Evolutionary conservation across 2,888 invertebrate species (phyloP).

Genomic region (Muscina levida): DNA sequence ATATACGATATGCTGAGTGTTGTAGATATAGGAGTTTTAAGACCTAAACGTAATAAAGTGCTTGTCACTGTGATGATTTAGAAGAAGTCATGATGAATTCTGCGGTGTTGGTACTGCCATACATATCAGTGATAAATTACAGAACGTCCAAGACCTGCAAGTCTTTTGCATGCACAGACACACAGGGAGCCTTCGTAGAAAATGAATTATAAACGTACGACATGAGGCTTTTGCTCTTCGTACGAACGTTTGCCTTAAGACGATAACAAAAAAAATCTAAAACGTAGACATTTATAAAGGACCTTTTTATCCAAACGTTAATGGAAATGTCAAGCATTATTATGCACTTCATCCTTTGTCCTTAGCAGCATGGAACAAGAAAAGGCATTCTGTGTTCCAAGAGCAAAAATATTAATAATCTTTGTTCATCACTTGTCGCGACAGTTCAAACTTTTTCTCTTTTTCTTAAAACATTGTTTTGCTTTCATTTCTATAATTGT

Average conservation of each 20-base stretch:
- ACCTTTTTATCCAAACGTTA: conserved; percentile 23
- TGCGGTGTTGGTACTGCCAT: conserved; percentile 60
- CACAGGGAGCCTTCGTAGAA: too few species aligned
- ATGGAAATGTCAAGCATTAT: conserved; percentile 42
- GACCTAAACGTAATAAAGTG: conserved; percentile 61
- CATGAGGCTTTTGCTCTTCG: background rate
- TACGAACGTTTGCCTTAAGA: background rate
- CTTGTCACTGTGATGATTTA: conserved; percentile 63
- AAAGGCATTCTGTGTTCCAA: too few species aligned
- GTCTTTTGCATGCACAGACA: too few species aligned
- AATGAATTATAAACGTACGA: background rate
- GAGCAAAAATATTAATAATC: conserved; percentile 14
- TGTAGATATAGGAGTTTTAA: conserved; percentile 25
- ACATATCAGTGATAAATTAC: conserved; percentile 58
- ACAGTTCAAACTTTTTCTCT: too few species aligned
- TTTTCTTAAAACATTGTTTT: background rate
- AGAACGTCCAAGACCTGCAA: conserved; percentile 44
- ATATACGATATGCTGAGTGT: background rate
- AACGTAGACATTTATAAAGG: conserved; percentile 21
- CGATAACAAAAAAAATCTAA: conserved; percentile 9
- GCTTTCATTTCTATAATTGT: background rate
- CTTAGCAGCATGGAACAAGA: background rate
- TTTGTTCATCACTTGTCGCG: background rate
- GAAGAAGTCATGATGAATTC: conserved; percentile 63
- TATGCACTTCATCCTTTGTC: conserved; percentile 5